Percentiles rank a stretch among this genome's conserved stretches.
Conservation (phyloP, 2,888 invertebrate species). For the Alloplasta piceator region DNA sequence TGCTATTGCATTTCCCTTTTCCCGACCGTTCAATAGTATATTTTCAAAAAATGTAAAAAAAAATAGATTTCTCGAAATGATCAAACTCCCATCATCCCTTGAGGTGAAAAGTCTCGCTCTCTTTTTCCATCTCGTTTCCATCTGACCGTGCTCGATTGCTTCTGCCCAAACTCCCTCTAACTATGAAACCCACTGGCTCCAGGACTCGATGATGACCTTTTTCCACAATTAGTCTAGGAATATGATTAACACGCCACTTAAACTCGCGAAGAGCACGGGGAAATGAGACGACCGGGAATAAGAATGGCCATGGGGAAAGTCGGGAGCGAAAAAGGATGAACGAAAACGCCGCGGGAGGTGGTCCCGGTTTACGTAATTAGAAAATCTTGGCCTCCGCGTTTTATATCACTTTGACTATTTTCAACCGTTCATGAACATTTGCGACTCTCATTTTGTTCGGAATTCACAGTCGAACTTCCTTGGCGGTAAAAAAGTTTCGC, state of each 20-base stretch:
- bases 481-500: slow-evolving; percentile 17
- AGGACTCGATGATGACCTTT: slow-evolving; percentile 57
- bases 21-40: too few species aligned
- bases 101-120: too few species aligned
- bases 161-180: slow-evolving; percentile 8
- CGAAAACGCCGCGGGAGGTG: neutral
- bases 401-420: slow-evolving; percentile 33
- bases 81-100: too few species aligned
- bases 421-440: neutral
- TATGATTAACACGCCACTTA: slow-evolving; percentile 39
- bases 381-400: neutral
- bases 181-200: too few species aligned
- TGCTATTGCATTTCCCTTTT: too few species aligned
- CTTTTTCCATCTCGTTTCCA: too few species aligned
- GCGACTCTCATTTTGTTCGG: slow-evolving; percentile 11
- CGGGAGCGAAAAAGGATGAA: neutral
- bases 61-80: too few species aligned
- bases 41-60: too few species aligned
- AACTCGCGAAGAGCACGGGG: slow-evolving; percentile 7
- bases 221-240: slow-evolving; percentile 49
- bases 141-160: slow-evolving; percentile 34
- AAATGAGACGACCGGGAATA: slow-evolving; percentile 9
- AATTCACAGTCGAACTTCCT: slow-evolving; percentile 16
- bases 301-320: neutral
- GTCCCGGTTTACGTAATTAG: slow-evolving; percentile 3